Conservation (phyloP, 2,888 invertebrate genomes). For the Galerucella pusilla region DNA sequence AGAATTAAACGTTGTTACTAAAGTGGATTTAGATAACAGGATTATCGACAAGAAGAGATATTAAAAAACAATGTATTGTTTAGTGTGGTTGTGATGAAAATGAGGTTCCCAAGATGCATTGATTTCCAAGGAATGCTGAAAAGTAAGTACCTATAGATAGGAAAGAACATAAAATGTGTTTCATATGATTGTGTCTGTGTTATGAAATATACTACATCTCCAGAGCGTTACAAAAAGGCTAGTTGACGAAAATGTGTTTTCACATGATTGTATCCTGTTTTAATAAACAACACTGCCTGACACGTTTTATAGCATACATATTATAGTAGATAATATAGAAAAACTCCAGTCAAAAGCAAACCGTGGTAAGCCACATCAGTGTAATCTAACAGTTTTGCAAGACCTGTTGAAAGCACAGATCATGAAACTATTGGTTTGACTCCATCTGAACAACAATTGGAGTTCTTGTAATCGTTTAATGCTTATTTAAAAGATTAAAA, state of each 20-base stretch:
- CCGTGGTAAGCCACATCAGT: neutral
- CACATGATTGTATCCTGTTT: neutral
- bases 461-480: too few relatives aligned
- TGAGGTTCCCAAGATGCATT: neutral
- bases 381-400: neutral
- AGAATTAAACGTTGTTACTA: too few relatives aligned
- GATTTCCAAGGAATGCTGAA: neutral
- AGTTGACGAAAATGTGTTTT: neutral
- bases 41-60: constrained; percentile 6
- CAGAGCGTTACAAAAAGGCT: neutral
- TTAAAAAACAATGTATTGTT: constrained; percentile 19
- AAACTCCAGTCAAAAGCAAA: neutral
- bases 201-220: neutral
- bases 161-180: too few relatives aligned
- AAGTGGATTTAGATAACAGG: too few relatives aligned
- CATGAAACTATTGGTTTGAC: too few relatives aligned
- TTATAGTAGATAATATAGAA: neutral
- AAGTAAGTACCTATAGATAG: too few relatives aligned
- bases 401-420: neutral
- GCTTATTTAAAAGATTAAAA: constrained; percentile 9
- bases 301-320: neutral
- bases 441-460: too few relatives aligned
- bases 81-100: constrained; percentile 1
- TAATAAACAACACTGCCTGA: neutral
- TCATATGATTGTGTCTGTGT: neutral